Conservation (phyloP, 2,888 invertebrate species). For the Caenorhabditis sulstoni region DNA sequence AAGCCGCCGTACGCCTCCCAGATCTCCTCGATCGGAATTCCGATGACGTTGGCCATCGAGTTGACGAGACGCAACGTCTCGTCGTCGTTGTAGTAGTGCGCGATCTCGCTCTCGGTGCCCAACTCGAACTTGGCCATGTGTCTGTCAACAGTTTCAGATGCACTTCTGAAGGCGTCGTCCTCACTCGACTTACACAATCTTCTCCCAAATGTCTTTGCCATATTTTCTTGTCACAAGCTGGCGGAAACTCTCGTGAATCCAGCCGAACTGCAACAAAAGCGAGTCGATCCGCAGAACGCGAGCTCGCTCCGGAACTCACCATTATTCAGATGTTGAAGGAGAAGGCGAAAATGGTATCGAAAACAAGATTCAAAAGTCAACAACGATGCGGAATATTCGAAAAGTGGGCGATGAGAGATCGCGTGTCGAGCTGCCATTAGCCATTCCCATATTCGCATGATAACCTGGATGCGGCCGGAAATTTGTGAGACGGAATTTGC, state of each 20-base stretch:
- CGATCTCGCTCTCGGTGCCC: constrained; percentile 77
- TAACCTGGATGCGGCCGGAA: too few species aligned
- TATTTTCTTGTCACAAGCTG: constrained; percentile 78
- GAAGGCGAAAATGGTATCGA: too few species aligned
- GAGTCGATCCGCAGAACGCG: too few species aligned
- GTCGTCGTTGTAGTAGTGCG: constrained; percentile 78
- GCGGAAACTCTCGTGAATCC: constrained; percentile 79
- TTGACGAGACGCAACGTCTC: constrained; percentile 78
- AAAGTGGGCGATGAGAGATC: too few species aligned
- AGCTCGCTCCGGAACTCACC: too few species aligned
- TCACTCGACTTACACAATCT: constrained; percentile 78
- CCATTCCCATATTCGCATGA: too few species aligned
- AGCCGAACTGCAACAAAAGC: constrained; percentile 76
- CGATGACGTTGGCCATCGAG: constrained; percentile 77
- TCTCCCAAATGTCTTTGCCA: constrained; percentile 77
- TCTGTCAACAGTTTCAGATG: constrained; percentile 58
- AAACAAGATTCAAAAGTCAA: too few species aligned
- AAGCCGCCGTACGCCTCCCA: constrained; percentile 81
- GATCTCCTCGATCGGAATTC: constrained; percentile 78
- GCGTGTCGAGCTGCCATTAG: too few species aligned
- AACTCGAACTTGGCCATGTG: constrained; percentile 78
- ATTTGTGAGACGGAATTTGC: too few species aligned
- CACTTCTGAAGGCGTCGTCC: background rate
- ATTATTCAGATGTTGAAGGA: too few species aligned
- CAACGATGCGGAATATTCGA: too few species aligned